phyloP scores from a whole-genome alignment of 1,140 invertebrate genomes.

The Drosophila equinoxialis region DNA sequence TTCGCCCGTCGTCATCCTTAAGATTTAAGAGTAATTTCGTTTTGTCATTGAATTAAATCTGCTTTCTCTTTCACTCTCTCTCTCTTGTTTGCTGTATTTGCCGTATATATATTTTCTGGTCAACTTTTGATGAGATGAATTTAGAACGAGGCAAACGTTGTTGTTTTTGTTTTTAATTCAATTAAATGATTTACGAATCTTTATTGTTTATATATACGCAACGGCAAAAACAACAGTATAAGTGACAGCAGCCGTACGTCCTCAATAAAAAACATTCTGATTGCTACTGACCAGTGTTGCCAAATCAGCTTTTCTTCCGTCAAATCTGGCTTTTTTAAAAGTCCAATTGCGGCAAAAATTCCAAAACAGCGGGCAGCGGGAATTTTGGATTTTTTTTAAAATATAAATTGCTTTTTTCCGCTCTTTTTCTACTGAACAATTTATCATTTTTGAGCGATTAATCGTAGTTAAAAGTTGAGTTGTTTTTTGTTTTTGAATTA shows the following conservation, averaged over 20 bases:
- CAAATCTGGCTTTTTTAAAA: too few relatives aligned
- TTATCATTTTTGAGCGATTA: too few relatives aligned
- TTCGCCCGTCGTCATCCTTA: conserved; percentile 26
- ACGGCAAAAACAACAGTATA: conserved; percentile 5
- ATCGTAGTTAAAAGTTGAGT: too few relatives aligned
- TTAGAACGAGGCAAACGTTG: conserved; percentile 20
- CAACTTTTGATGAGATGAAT: conserved; percentile 10
- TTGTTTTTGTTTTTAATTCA: conserved; percentile 29
- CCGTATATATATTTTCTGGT: neutral
- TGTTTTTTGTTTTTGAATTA: too few relatives aligned
- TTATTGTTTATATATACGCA: conserved; percentile 17
- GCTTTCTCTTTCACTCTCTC: conserved; percentile 16
- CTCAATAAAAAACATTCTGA: conserved; percentile 4
- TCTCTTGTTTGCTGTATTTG: neutral
- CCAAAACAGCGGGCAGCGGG: too few relatives aligned
- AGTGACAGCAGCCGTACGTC: neutral
- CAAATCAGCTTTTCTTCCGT: too few relatives aligned
- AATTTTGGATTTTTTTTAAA: too few relatives aligned
- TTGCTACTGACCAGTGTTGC: neutral
- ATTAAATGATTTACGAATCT: conserved; percentile 26
- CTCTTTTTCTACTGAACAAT: too few relatives aligned
- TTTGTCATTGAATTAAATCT: conserved; percentile 7
- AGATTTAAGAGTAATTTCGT: neutral
- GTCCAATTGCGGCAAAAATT: too few relatives aligned
- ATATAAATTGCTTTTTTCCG: too few relatives aligned